A percentile compares a stretch with the other conserved stretches of the same genome.
phyloP scores from a whole-genome alignment of 2,888 invertebrate genomes.

The Cyrtodaria siliqua region DNA sequence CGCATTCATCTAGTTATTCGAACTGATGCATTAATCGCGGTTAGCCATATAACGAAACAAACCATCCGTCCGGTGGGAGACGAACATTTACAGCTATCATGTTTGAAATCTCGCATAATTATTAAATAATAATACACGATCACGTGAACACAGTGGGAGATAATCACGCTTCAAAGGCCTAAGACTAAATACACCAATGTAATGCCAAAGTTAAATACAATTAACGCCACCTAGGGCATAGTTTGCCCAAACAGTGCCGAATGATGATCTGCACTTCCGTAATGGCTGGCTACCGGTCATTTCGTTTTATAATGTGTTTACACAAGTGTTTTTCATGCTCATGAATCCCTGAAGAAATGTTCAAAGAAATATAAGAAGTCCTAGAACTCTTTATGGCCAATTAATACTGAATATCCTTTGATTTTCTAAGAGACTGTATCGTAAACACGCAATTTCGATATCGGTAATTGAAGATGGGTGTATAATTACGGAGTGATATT shows the following conservation, averaged over 20 bases:
- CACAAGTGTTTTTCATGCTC: conserved; percentile 32
- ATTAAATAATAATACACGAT: conserved; percentile 27
- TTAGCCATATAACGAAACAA: too few relatives aligned
- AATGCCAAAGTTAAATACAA: conserved; percentile 30
- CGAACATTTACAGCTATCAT: too few relatives aligned
- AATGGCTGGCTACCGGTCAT: conserved; percentile 27
- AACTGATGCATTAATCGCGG: too few relatives aligned
- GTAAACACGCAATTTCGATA: conserved; percentile 28
- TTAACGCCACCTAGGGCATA: conserved; percentile 39
- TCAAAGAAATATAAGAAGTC: conserved; percentile 29
- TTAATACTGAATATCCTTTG: conserved; percentile 19
- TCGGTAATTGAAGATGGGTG: conserved; percentile 25
- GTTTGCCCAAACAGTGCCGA: conserved; percentile 28
- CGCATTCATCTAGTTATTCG: too few relatives aligned
- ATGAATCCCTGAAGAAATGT: conserved; percentile 22
- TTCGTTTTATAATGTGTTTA: conserved; percentile 25
- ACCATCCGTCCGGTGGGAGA: too few relatives aligned
- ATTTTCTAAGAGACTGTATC: conserved; percentile 8
- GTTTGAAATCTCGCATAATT: conserved; percentile 7
- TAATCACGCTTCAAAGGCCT: conserved; percentile 24
- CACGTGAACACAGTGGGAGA: conserved; percentile 12
- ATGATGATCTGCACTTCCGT: conserved; percentile 24
- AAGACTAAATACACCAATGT: conserved; percentile 15
- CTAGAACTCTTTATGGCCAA: conserved; percentile 23
- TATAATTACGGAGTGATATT: conserved; percentile 20